Evolutionary conservation across 2,888 invertebrate genomes (phyloP).

Genomic region (Drosophila borealis): DNA sequence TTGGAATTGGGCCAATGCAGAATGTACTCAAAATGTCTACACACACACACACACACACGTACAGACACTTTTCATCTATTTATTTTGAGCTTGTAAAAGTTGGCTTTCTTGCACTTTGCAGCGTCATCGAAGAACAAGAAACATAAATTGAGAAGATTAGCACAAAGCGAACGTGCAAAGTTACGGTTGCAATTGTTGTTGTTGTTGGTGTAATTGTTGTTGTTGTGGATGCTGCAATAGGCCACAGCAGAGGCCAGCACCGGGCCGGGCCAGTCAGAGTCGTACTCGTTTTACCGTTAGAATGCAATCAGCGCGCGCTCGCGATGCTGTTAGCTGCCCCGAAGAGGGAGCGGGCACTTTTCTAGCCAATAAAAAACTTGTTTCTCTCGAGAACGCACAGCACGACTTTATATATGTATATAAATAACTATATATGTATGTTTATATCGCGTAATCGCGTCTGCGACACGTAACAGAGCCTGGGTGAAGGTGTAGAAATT

Average conservation of each 20-base stretch:
- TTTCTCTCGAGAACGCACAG: conserved; percentile 70
- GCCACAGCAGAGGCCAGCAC: conserved; percentile 59
- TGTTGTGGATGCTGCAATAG: conserved; percentile 75
- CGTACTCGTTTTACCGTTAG: conserved; percentile 85
- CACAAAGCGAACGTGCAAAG: conserved; percentile 62
- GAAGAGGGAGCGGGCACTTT: conserved; percentile 56
- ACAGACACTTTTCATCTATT: conserved; percentile 44
- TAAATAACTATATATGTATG: conserved; percentile 26
- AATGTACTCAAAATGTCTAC: conserved; percentile 69
- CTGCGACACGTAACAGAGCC: conserved; percentile 61
- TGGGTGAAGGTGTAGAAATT: conserved; percentile 15
- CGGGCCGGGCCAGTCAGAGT: conserved; percentile 52
- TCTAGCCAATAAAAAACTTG: conserved; percentile 72
- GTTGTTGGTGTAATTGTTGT: conserved; percentile 32
- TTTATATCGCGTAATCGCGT: conserved; percentile 68
- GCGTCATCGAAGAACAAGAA: conserved; percentile 70
- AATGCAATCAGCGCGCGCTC: conserved; percentile 82
- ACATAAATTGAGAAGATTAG: conserved; percentile 78
- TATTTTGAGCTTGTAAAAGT: conserved; percentile 33
- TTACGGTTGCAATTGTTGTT: conserved; percentile 63
- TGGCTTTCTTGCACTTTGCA: conserved; percentile 67
- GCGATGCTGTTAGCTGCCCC: conserved; percentile 66
- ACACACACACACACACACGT: conserved; percentile 24
- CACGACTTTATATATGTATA: conserved; percentile 20
- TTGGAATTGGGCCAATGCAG: conserved; percentile 78